Evolutionary conservation across 2,888 invertebrate genomes (phyloP).

Genomic region (Ormyrus nitidulus): DNA sequence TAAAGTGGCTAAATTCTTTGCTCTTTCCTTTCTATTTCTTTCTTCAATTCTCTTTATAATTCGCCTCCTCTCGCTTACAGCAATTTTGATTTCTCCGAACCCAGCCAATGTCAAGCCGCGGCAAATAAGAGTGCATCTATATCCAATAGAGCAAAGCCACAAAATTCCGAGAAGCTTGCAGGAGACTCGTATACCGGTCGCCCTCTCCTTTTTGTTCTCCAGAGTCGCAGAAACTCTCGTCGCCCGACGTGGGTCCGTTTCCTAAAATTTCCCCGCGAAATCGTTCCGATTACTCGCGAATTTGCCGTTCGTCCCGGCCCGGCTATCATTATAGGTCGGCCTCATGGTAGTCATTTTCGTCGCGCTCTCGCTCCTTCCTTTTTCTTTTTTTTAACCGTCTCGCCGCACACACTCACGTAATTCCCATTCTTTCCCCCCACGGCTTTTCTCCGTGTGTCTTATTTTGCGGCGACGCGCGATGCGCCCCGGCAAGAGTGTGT

Average conservation of each 20-base stretch:
- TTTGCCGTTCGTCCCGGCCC: constrained; percentile 5
- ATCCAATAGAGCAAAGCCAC: no score
- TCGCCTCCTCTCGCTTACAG: no score
- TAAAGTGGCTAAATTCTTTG: no score
- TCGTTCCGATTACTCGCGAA: constrained; percentile 40
- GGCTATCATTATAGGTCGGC: constrained; percentile 39
- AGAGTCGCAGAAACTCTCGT: no score
- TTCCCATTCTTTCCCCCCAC: not conserved
- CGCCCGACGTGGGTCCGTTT: not conserved
- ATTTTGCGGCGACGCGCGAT: constrained; percentile 40
- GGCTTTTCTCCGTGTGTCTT: constrained; percentile 28
- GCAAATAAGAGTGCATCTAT: no score
- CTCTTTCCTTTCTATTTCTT: no score
- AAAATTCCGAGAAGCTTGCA: no score
- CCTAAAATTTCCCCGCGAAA: constrained; percentile 53
- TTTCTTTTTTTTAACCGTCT: constrained; percentile 8
- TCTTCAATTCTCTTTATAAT: no score
- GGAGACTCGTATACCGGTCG: no score
- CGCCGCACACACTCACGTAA: not conserved
- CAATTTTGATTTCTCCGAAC: no score
- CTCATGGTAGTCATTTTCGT: constrained; percentile 50
- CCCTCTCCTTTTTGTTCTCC: no score
- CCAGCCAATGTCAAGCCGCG: no score
- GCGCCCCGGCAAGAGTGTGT: not conserved
- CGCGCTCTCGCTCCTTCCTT: constrained; percentile 12